phyloP scores from a whole-genome alignment of 2,888 invertebrate genomes.

The Mythimna vitellina region DNA sequence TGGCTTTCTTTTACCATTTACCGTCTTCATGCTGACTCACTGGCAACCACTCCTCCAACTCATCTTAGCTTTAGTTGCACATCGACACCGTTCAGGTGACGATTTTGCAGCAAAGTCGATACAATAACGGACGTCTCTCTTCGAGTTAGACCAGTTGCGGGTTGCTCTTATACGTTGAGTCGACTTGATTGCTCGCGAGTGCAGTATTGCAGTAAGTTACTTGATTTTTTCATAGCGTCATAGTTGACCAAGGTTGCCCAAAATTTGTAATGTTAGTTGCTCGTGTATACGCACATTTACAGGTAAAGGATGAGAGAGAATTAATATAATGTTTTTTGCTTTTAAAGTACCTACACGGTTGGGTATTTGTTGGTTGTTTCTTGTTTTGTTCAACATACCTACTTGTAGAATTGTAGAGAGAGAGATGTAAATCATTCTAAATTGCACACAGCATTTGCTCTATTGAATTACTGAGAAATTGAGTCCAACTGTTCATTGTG shows the following conservation, averaged over 20 bases:
- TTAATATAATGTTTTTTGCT: conserved; percentile 34
- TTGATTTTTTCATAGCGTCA: background rate
- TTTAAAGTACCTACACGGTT: conserved; percentile 14
- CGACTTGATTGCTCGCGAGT: no score
- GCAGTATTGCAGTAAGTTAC: no score
- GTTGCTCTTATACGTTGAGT: no score
- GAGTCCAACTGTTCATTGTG: conserved; percentile 20
- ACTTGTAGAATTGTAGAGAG: conserved; percentile 5
- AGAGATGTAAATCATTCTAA: background rate
- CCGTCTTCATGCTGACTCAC: no score
- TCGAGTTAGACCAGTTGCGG: no score
- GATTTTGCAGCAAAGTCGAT: no score
- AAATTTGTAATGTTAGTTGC: conserved; percentile 1
- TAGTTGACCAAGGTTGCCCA: background rate
- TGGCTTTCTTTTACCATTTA: no score
- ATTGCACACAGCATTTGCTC: conserved; percentile 9
- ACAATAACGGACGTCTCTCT: no score
- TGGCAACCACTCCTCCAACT: no score
- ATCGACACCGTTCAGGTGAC: no score
- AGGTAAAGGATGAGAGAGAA: conserved; percentile 33
- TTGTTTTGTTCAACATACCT: background rate
- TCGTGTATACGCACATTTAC: background rate
- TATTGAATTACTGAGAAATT: conserved; percentile 20
- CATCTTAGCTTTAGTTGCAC: no score
- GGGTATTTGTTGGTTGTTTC: conserved; percentile 9